A percentile compares a stretch with the other conserved stretches of the same genome.
These are phyloP conservation scores for Drosophila sp. DNA, from an alignment of 1,140 invertebrate species.

Conservation along the genomic window DNA sequence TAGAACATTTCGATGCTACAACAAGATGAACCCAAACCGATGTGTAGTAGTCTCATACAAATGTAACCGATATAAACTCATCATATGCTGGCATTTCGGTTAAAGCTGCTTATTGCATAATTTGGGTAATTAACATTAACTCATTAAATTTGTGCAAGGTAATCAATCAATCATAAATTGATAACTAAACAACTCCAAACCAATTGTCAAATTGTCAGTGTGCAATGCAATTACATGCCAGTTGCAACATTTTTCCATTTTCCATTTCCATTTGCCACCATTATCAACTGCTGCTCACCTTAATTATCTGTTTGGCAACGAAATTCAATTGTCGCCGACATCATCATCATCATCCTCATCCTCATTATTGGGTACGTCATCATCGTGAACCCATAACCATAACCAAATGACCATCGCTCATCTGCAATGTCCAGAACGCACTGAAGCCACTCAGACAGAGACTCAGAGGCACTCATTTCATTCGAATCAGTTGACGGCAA, in stretches of 20 bases:
- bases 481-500: neutral
- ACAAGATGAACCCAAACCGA: too few relatives aligned
- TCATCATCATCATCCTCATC: conserved; percentile 34
- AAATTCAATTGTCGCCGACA: conserved; percentile 28
- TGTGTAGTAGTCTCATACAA: too few relatives aligned
- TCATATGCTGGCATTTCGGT: too few relatives aligned
- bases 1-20: too few relatives aligned
- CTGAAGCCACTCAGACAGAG: conserved; percentile 29
- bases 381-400: conserved; percentile 32
- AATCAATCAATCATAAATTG: conserved; percentile 6
- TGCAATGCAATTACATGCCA: conserved; percentile 23
- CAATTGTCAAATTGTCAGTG: conserved; percentile 29
- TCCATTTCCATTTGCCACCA: conserved; percentile 42
- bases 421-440: conserved; percentile 60
- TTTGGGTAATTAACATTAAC: neutral
- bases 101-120: neutral
- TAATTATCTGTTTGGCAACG: conserved; percentile 44
- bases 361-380: conserved; percentile 25
- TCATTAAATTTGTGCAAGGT: neutral
- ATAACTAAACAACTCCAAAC: neutral
- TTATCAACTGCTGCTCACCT: conserved; percentile 37
- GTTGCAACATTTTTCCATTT: conserved; percentile 39
- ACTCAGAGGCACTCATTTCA: conserved; percentile 9
- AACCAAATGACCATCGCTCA: conserved; percentile 15
- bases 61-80: too few relatives aligned